Base-by-base conservation (phyloP, 2,888 invertebrate species). In the Alcis repandata region DNA sequence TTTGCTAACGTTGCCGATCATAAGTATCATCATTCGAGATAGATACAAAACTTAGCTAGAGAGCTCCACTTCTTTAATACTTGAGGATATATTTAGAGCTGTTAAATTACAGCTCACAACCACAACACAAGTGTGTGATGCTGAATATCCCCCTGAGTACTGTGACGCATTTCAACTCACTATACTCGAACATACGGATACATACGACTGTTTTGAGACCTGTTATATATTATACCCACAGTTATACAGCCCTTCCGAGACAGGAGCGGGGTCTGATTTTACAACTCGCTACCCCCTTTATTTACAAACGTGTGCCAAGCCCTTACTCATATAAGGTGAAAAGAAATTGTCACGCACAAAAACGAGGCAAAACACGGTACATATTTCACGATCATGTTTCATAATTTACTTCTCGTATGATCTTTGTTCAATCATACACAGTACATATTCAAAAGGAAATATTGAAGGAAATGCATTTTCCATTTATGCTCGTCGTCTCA, bases 91-190 rank as follows among this genome's bases (percentile, higher is more conserved):
- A 22, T 7, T 46, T 13, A 8, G 20, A 1, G 13, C 13, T 22
- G 0, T 46, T 4, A 46, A 46, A 46, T 13, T 46, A 2, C 2
- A 13, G 36, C 4, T 13, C 11, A 10, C 2, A 13, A 13, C 36
- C 64, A 59, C 59, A 58, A 59, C 59, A 58, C 41, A 59, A 60
- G 62, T 56, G 60, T 56, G 54, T 54, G 63, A 61, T 58, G 56
- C 61, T 62, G 65, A 62, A 67, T 69, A 69, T 59, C 60, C 70
- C 63, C 66, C 15, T 48, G 57, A 49, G 70, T 32, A 27, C 65
- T 53, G 59, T 68, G 52, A 40, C 51, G 59, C 52, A 63, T 66
- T 68, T 59, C 59, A n/a, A 15, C 58, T n/a, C n/a, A n/a, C n/a
- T n/a, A n/a, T n/a, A n/a, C n/a, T n/a, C 33, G 15, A 45, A 33